A percentile compares a stretch with the other conserved stretches of the same genome.
Conservation (phyloP, 2,888 invertebrate genomes). For the Cantharis flavilabris region DNA sequence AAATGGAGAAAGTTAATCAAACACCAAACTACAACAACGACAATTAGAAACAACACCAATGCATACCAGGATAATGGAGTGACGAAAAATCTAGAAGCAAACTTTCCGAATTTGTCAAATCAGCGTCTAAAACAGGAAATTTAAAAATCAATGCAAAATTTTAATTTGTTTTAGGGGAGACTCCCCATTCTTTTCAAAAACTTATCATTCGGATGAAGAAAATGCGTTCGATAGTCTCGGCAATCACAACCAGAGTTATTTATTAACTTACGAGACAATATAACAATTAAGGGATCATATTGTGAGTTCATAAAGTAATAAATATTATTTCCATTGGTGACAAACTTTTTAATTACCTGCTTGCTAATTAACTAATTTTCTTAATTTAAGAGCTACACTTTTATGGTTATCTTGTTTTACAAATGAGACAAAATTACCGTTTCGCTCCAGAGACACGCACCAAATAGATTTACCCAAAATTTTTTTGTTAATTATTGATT, state of each 20-base stretch:
- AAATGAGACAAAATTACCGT: background rate
- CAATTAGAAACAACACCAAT: constrained; percentile 12
- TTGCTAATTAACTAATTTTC: background rate
- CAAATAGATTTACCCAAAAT: background rate
- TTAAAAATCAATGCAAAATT: background rate
- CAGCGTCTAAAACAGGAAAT: constrained; percentile 41
- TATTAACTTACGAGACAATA: constrained; percentile 35
- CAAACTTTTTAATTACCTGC: constrained; percentile 26
- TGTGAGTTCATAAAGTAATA: constrained; percentile 37
- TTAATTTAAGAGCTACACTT: background rate
- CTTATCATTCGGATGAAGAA: background rate
- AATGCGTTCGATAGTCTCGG: background rate
- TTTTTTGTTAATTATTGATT: no score
- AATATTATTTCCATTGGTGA: constrained; percentile 35
- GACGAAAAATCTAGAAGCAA: constrained; percentile 58
- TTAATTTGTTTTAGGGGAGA: background rate
- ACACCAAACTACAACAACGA: constrained; percentile 10
- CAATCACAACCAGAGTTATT: constrained; percentile 23
- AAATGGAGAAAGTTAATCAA: constrained; percentile 5
- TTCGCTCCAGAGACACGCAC: background rate
- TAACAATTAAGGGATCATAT: constrained; percentile 37
- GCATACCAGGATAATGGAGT: constrained; percentile 58
- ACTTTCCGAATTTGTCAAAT: constrained; percentile 48
- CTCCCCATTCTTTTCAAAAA: background rate
- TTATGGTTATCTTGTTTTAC: background rate